Percentiles rank a stretch among this genome's conserved stretches.
Conservation (phyloP, 2,888 invertebrate species). For the Pedicia rivosa region DNA sequence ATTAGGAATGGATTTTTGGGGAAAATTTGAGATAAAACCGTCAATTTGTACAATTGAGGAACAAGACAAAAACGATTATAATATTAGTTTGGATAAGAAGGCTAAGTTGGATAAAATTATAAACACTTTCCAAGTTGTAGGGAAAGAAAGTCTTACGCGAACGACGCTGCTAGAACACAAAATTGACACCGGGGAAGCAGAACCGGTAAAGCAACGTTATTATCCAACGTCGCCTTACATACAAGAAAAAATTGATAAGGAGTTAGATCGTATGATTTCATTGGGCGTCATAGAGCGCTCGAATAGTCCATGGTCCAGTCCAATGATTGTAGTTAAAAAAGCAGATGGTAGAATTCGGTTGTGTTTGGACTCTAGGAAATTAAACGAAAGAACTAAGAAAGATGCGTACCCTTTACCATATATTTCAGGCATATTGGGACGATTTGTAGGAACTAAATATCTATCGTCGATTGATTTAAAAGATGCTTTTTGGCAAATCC, state of each 20-base stretch:
- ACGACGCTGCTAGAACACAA: conserved; percentile 10
- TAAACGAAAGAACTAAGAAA: conserved; percentile 17
- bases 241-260: conserved; percentile 12
- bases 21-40: too few relatives aligned
- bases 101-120: neutral
- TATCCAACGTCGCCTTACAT: conserved; percentile 12
- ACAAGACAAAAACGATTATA: too few relatives aligned
- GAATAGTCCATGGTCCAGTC: conserved; percentile 17
- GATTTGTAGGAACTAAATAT: conserved; percentile 15
- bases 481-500: conserved; percentile 11
- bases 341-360: conserved; percentile 14
- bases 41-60: too few relatives aligned
- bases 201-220: conserved; percentile 11
- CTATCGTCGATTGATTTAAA: conserved; percentile 16
- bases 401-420: conserved; percentile 16
- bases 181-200: conserved; percentile 11
- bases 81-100: too few relatives aligned
- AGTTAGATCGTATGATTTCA: conserved; percentile 19
- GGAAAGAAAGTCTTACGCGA: conserved; percentile 6
- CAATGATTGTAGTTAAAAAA: conserved; percentile 16
- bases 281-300: conserved; percentile 18
- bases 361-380: conserved; percentile 18
- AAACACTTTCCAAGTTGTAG: neutral
- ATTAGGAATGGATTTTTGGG: too few relatives aligned
- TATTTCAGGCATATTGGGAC: conserved; percentile 15